These are phyloP conservation scores for Arctocebus calabarensis DNA, from an alignment of 2,797 vertebrate genomes.

Conservation along the genomic window DNA sequence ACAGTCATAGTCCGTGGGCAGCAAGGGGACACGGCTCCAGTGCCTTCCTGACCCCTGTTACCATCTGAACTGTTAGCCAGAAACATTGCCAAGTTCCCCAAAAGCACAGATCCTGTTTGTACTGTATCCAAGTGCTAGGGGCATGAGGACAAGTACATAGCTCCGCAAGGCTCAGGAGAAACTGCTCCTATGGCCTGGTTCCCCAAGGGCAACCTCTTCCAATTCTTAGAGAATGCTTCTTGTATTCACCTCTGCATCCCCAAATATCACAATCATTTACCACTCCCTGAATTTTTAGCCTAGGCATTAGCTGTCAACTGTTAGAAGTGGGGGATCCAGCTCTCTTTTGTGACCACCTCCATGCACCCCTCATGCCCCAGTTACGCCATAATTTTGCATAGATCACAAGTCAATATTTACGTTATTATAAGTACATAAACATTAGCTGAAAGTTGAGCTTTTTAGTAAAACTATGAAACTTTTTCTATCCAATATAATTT, in stretches of 20 bases:
- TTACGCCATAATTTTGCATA: neutral
- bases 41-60: neutral
- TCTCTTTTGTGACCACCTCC: neutral
- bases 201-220: neutral
- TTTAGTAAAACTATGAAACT: neutral
- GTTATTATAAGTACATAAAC: neutral
- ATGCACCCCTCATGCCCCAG: neutral
- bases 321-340: neutral
- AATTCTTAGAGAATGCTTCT: neutral
- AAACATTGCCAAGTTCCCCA: neutral
- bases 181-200: neutral
- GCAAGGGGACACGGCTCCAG: neutral
- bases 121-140: neutral
- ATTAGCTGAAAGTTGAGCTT: neutral
- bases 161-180: neutral
- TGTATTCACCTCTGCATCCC: neutral
- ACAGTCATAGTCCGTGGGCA: neutral
- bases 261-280: accelerated
- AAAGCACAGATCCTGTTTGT: neutral
- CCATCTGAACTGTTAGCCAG: neutral
- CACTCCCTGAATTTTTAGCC: neutral
- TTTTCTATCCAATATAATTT: neutral
- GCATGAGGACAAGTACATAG: neutral
- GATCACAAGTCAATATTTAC: neutral
- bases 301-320: neutral